Conservation (phyloP, 2,888 invertebrate genomes). For the Mimumesa dahlbomi region DNA sequence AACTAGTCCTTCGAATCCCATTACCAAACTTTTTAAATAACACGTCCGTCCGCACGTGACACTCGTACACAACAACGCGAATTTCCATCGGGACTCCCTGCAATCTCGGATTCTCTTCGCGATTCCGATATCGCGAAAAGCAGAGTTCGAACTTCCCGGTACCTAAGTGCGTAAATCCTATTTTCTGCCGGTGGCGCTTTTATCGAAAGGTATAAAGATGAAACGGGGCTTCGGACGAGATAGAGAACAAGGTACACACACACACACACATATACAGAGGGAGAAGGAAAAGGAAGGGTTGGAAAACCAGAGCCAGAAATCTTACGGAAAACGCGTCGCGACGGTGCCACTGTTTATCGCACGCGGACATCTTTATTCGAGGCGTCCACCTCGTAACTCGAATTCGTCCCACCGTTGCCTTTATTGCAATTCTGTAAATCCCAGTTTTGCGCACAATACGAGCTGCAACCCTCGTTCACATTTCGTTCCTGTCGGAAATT, state of each 20-base stretch:
- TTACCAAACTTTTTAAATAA: too few relatives aligned
- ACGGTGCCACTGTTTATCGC: slow-evolving; percentile 45
- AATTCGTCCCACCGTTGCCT: slow-evolving; percentile 16
- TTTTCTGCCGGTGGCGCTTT: slow-evolving; percentile 3
- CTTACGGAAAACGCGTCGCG: slow-evolving; percentile 36
- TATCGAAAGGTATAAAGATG: slow-evolving; percentile 29
- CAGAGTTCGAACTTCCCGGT: too few relatives aligned
- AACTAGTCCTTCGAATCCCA: too few relatives aligned
- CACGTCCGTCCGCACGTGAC: too few relatives aligned
- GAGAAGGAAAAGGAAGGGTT: slow-evolving; percentile 8
- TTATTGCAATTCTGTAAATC: slow-evolving; percentile 41
- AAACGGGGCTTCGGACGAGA: neutral
- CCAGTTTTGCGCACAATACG: slow-evolving; percentile 24
- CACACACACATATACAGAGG: too few relatives aligned
- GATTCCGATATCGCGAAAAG: too few relatives aligned
- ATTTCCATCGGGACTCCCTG: too few relatives aligned
- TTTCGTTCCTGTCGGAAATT: too few relatives aligned
- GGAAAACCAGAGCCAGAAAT: slow-evolving; percentile 42
- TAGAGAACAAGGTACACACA: slow-evolving; percentile 4
- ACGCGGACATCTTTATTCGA: slow-evolving; percentile 41
- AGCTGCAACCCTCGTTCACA: neutral
- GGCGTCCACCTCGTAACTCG: slow-evolving; percentile 39
- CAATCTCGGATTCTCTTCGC: too few relatives aligned
- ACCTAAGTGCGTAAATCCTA: slow-evolving; percentile 29
- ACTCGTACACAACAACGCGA: too few relatives aligned